These are phyloP conservation scores for Vesta saturnalis DNA, from an alignment of 2,888 invertebrate species.

Conservation along the genomic window DNA sequence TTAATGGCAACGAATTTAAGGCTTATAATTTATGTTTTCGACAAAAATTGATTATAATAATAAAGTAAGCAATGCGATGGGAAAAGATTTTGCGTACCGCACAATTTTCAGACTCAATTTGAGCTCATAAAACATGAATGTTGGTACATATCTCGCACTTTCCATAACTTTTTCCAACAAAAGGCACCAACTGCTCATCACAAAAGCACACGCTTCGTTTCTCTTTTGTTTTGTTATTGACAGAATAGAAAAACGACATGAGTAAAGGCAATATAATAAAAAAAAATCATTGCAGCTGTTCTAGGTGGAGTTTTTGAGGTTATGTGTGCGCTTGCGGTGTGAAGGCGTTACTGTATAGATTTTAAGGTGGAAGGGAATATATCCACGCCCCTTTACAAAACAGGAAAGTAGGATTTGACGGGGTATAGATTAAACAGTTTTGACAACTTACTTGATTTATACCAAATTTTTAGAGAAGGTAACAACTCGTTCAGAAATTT, in stretches of 20 bases:
- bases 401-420: slow-evolving; percentile 10
- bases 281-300: slow-evolving; percentile 60
- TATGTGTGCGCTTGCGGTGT: slow-evolving; percentile 47
- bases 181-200: slow-evolving; percentile 49
- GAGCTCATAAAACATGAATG: neutral
- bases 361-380: slow-evolving; percentile 29
- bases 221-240: slow-evolving; percentile 48
- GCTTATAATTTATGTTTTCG: no score
- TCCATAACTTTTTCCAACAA: slow-evolving; percentile 7
- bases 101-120: no score
- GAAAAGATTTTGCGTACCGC: no score
- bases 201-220: slow-evolving; percentile 44
- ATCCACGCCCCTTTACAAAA: slow-evolving; percentile 21
- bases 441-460: slow-evolving; percentile 24
- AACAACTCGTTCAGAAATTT: no score
- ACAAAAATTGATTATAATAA: no score
- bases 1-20: no score
- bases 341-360: slow-evolving; percentile 40
- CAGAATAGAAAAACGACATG: slow-evolving; percentile 48
- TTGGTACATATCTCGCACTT: slow-evolving; percentile 1
- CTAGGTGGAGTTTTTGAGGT: slow-evolving; percentile 44
- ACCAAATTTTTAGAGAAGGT: neutral
- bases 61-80: no score
- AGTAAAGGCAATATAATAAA: slow-evolving; percentile 21
- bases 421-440: slow-evolving; percentile 25